Evolutionary conservation across 2,797 vertebrate genomes (phyloP).

Genomic region (Cuniculus paca): DNA sequence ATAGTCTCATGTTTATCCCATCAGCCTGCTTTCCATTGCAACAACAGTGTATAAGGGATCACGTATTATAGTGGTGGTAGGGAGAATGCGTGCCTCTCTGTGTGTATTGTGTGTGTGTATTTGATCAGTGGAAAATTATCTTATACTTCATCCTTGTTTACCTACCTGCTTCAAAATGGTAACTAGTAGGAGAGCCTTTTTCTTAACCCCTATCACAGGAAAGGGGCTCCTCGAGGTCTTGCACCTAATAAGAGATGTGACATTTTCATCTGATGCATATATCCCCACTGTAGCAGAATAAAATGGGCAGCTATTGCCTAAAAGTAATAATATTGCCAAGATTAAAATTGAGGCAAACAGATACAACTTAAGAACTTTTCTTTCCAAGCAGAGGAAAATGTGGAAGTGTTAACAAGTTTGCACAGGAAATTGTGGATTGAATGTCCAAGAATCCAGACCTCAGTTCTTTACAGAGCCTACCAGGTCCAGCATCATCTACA

Average conservation of each 20-base stretch:
- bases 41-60: background rate
- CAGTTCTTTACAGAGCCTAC: slow-evolving; percentile 1
- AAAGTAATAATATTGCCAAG: background rate
- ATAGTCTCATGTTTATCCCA: background rate
- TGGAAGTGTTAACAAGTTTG: background rate
- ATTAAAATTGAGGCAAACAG: slow-evolving; percentile 47
- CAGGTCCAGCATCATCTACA: background rate
- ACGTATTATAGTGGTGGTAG: background rate
- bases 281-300: background rate
- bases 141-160: background rate
- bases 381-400: slow-evolving; percentile 58
- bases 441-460: background rate
- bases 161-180: background rate
- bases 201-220: background rate
- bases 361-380: slow-evolving; percentile 12
- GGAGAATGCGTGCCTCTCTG: background rate
- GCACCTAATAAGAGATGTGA: background rate
- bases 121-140: background rate
- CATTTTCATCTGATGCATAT: slow-evolving; percentile 16
- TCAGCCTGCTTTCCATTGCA: background rate
- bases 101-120: background rate
- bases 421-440: background rate
- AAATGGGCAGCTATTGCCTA: background rate
- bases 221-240: background rate
- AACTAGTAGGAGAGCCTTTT: background rate